A percentile compares a stretch with the other conserved stretches of the same genome.
phyloP scores from a whole-genome alignment of 1,140 invertebrate species.

The Rhopalosiphum padi region DNA sequence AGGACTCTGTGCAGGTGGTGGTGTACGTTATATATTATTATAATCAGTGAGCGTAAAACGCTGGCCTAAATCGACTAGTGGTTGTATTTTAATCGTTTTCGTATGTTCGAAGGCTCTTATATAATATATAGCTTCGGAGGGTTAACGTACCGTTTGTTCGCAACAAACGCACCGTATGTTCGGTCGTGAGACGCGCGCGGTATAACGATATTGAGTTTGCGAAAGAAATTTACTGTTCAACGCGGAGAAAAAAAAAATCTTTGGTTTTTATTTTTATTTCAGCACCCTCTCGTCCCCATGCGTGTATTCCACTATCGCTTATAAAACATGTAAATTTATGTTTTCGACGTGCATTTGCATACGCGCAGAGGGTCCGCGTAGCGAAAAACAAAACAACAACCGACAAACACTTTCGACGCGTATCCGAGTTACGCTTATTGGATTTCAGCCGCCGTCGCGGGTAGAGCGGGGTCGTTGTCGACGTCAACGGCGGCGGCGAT shows the following conservation, averaged over 20 bases:
- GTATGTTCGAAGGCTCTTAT: background rate
- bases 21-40: background rate
- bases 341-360: background rate
- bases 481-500: background rate
- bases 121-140: too few relatives aligned
- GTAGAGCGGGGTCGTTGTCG: background rate
- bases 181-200: background rate
- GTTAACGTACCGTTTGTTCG: background rate
- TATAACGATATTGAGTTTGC: background rate
- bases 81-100: background rate
- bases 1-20: background rate
- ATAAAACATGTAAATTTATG: constrained; percentile 38
- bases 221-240: background rate
- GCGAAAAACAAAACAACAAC: constrained; percentile 11
- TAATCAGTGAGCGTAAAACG: background rate
- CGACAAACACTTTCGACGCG: background rate
- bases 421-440: background rate
- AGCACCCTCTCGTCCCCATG: too few relatives aligned
- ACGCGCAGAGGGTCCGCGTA: background rate
- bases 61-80: background rate
- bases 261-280: background rate
- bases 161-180: background rate
- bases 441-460: background rate
- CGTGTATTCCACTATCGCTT: constrained; percentile 2
- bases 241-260: background rate